Conservation (phyloP, 2,888 invertebrate genomes). For the Synergus laeviventris region DNA sequence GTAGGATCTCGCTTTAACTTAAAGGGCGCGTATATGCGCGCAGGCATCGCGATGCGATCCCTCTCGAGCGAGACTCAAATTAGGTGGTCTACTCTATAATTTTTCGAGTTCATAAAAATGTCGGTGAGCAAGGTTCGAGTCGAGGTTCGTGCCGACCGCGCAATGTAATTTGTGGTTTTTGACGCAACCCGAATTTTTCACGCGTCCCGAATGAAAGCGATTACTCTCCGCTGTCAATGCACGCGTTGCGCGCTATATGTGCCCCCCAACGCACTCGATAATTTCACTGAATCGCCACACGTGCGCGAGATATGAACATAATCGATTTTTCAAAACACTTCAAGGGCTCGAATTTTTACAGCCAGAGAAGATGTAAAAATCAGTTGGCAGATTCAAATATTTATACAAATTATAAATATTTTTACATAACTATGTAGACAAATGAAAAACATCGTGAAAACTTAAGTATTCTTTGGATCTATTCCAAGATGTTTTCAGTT, state of each 20-base stretch:
- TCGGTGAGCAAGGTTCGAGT: constrained; percentile 54
- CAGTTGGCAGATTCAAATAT: not conserved
- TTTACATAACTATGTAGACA: not conserved
- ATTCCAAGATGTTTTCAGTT: no score
- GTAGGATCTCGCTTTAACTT: constrained; percentile 46
- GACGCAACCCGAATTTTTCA: constrained; percentile 54
- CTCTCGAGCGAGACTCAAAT: constrained; percentile 53
- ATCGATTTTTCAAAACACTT: constrained; percentile 9
- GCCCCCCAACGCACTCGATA: not conserved
- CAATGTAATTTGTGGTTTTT: constrained; percentile 58
- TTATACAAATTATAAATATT: no score
- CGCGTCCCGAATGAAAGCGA: constrained; percentile 42
- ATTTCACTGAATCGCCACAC: not conserved
- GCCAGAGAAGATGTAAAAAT: not conserved
- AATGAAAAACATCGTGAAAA: not conserved
- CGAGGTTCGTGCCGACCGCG: constrained; percentile 52
- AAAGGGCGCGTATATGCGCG: constrained; percentile 51
- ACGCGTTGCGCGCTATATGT: not conserved
- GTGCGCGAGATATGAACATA: not conserved
- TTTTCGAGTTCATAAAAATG: constrained; percentile 58
- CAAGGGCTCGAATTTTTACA: not conserved
- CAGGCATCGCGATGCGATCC: constrained; percentile 51
- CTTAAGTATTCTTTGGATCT: not conserved
- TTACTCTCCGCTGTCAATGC: constrained; percentile 28
- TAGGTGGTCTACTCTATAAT: constrained; percentile 58